Evolutionary conservation across 92 coral and sea anemone genomes (phyloP), one percentile per base, ranked within the genome.

Genomic region (Paragorgia papillata): DNA sequence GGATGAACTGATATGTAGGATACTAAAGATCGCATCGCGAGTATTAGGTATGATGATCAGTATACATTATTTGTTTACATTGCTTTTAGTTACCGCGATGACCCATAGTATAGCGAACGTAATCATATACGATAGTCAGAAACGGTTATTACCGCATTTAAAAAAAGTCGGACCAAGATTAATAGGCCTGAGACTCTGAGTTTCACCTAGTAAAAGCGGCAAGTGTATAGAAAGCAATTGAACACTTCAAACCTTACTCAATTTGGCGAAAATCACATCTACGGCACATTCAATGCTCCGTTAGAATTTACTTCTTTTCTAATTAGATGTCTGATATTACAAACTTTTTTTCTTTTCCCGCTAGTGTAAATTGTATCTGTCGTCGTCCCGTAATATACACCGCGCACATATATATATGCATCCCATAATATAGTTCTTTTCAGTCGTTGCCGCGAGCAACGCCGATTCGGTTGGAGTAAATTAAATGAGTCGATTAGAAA

Each of bases 21-120:
- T 81, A 59, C 57, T 86, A 50, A 81, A 81, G 55, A 55, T 74
- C 24, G 71, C 80, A 43, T 86, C 89, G 46, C 86, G 75, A 66
- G 74, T 81, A 44, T 69, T 81, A 69, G 89, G 89, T 86, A 86
- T 81, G 89, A 74, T 61, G 13, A 53, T 33, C 78, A 49, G 31
- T 33, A 69, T 39, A 69, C 51, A 39, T 50, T 40, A 51, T 24
- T 27, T 71, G 64, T 71, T 71, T 53, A 53, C 78, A 53, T 71
- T 50, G 31, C 25, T 50, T 71, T 55, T 53, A 33, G 50, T 33
- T 20, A 29, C 43, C 78, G 43, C 78, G 50, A 27, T 25, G 58
- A 26, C 65, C 34, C 54, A 53, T 35, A 31, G 56, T 19, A n/a
- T n/a, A n/a, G 41, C 73, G 70, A 34, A 39, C 0, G 15, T 25